phyloP scores from a whole-genome alignment of 2,113 vertebrate genomes.

The Butastur rufipennis region DNA sequence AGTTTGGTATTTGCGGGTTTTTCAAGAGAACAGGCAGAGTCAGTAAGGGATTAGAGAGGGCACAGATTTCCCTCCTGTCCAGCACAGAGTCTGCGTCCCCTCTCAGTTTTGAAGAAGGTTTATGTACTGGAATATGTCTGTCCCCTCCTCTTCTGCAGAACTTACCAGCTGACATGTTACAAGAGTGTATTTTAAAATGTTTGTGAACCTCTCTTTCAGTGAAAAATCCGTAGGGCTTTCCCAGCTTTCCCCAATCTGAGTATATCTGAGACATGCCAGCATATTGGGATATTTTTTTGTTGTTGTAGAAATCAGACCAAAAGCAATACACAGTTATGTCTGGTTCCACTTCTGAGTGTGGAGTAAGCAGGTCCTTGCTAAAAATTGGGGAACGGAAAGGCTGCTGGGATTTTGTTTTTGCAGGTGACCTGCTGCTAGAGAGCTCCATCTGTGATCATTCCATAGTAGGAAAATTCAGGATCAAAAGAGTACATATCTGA shows the following conservation, averaged over 20 bases:
- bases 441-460: neutral
- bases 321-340: neutral
- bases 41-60: neutral
- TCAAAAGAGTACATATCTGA: neutral
- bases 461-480: neutral
- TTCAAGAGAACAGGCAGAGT: neutral
- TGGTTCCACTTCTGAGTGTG: neutral
- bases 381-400: neutral
- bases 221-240: conserved; percentile 7
- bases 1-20: neutral
- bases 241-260: neutral
- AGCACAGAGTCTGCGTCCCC: neutral
- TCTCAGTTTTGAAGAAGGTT: neutral
- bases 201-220: neutral
- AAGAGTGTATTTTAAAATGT: neutral
- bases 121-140: neutral
- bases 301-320: neutral
- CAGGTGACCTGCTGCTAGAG: neutral
- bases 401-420: neutral
- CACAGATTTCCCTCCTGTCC: neutral
- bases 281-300: neutral
- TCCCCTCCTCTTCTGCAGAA: neutral
- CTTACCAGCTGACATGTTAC: neutral
- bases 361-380: neutral
- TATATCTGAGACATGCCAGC: neutral